Base-by-base conservation (phyloP, 2,888 invertebrate species). In the Oxytorus armatus region DNA sequence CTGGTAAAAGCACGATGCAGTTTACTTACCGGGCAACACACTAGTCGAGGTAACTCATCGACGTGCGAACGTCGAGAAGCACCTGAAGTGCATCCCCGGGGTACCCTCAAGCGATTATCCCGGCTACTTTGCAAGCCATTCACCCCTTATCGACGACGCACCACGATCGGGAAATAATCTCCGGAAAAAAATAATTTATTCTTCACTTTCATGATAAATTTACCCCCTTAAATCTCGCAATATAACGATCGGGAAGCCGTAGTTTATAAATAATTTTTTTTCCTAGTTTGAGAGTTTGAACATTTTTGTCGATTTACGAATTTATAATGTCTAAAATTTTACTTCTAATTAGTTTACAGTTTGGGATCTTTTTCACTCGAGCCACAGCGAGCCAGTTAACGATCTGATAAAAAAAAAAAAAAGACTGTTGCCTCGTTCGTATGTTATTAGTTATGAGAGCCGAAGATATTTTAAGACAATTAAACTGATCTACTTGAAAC, bases 11-110 rank as follows among this genome's bases (percentile, higher is more conserved):
- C 10, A 39, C 11, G 3, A 16, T 21, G 23, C 25, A 16, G 10
- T 36, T 10, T 23, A 65, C 10, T 23, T 16, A 53, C 11, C 51
- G 11, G 10, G 21, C 5, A 44, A 21, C 42, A 29, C 25, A 11
- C 1, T 29, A 33, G 59, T 25, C 25, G 69, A 33, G 39, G 53
- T 53, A 69, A 69, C 1, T 16, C 14, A 59, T 5, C 25, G 47
- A 69, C 25, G 63, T 63, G 63, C 74, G 14, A 69, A 74, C 69
- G 47, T 53, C 39, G 25, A 14, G 79, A 79, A 79, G 75, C 70
- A 66, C 66, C 59, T 25, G 14, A 14, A 70, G 33, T 53, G 75
- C 79, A 70, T 33, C 70, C 57, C 59, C 16, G 3, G 4, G 8
- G 39, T 53, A 0, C 23, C 61, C 29, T 44, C 42, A 33, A 33